Evolutionary conservation across 2,888 invertebrate genomes (phyloP).

Genomic region (Amphipyra tragopoginis): DNA sequence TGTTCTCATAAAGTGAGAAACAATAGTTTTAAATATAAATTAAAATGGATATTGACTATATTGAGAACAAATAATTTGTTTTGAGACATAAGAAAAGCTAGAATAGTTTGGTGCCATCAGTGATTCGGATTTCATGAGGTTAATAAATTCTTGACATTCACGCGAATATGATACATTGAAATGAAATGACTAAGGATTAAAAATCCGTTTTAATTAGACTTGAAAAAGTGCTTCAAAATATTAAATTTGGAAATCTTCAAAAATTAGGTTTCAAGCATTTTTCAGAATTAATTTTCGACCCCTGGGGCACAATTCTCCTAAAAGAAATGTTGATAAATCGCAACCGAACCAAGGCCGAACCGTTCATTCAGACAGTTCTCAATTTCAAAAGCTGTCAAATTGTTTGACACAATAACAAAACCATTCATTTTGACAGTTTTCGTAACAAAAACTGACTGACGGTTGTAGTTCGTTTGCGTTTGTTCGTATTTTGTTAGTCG

Average conservation of each 20-base stretch:
- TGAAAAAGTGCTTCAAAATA: not conserved
- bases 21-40: not conserved
- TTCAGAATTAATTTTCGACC: not conserved
- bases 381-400: too few relatives aligned
- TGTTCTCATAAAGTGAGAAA: conserved; percentile 23
- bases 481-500: too few relatives aligned
- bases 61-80: conserved; percentile 23
- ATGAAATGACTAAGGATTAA: conserved; percentile 10
- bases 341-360: too few relatives aligned
- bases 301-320: too few relatives aligned
- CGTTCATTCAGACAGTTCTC: too few relatives aligned
- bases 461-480: too few relatives aligned
- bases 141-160: not conserved
- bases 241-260: not conserved
- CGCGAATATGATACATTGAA: not conserved
- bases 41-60: not conserved
- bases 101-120: conserved; percentile 48
- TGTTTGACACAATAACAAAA: too few relatives aligned
- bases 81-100: conserved; percentile 19
- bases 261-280: not conserved
- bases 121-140: conserved; percentile 12
- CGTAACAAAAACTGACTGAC: too few relatives aligned
- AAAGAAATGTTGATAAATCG: too few relatives aligned
- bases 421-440: too few relatives aligned
- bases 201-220: not conserved